Percentiles rank a stretch among this genome's conserved stretches.
Conservation (phyloP, 53 echinoderm and acorn worm species). For the Antedon mediterranea region DNA sequence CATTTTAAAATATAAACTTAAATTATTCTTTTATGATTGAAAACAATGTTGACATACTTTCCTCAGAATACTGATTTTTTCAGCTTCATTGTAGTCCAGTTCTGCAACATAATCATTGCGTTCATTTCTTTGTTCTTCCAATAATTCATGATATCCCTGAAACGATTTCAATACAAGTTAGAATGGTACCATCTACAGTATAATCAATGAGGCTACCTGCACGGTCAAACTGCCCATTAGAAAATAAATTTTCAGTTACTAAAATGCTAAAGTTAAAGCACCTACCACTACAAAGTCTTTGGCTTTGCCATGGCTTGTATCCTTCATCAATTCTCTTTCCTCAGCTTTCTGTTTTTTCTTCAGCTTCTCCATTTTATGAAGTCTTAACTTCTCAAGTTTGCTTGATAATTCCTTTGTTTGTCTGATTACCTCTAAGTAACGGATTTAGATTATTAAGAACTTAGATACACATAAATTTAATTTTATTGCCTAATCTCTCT, state of each 20-base stretch:
- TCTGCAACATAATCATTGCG: slow-evolving; percentile 66
- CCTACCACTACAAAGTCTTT: slow-evolving; percentile 75
- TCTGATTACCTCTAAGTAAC: slow-evolving; percentile 28
- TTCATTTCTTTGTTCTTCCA: slow-evolving; percentile 74
- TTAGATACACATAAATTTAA: no score
- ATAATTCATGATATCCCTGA: slow-evolving; percentile 83
- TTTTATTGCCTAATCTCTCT: no score
- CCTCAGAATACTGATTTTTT: slow-evolving; percentile 61
- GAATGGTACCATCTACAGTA: no score
- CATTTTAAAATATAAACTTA: no score
- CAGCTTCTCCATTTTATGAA: slow-evolving; percentile 36
- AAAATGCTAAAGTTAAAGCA: no score
- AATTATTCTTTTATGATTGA: no score
- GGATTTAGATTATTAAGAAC: not conserved
- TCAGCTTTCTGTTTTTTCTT: slow-evolving; percentile 48
- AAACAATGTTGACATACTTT: slow-evolving; percentile 22
- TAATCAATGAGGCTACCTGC: no score
- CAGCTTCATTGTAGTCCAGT: slow-evolving; percentile 75
- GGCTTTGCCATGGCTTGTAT: slow-evolving; percentile 51
- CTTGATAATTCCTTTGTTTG: slow-evolving; percentile 58
- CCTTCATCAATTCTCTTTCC: slow-evolving; percentile 36
- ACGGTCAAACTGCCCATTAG: no score
- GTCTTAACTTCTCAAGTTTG: slow-evolving; percentile 49
- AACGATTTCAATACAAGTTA: not conserved
- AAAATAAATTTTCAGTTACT: no score